These are phyloP conservation scores for Fragum whitleyi DNA, from an alignment of 2,888 invertebrate species.

Conservation along the genomic window DNA sequence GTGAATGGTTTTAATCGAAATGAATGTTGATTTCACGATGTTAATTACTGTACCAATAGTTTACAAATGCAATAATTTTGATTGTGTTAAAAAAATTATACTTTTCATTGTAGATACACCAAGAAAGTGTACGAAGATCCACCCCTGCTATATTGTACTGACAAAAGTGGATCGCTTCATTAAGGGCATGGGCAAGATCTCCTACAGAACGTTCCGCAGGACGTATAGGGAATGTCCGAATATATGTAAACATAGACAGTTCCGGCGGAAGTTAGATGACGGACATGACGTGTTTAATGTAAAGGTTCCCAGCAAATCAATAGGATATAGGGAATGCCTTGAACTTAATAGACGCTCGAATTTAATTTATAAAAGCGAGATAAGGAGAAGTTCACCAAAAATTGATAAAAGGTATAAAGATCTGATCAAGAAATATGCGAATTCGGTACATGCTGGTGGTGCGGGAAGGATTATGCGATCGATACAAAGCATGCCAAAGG, in stretches of 20 bases:
- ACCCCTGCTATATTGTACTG: conserved; percentile 54
- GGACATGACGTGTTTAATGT: conserved; percentile 62
- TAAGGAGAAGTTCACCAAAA: neutral
- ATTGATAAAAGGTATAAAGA: conserved; percentile 8
- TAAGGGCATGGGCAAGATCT: neutral
- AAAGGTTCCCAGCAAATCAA: conserved; percentile 54
- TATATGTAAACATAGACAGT: conserved; percentile 57
- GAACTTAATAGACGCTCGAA: neutral
- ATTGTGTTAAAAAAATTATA: too few species aligned
- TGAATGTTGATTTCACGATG: too few species aligned
- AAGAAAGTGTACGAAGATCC: conserved; percentile 40
- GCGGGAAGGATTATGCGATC: conserved; percentile 26
- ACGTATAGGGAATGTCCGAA: conserved; percentile 48
- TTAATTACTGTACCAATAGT: too few species aligned
- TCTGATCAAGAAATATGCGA: conserved; percentile 25
- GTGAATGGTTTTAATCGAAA: too few species aligned
- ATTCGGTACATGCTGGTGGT: neutral
- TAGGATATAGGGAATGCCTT: conserved; percentile 30
- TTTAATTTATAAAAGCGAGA: neutral
- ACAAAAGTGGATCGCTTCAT: conserved; percentile 36
- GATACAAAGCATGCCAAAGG: conserved; percentile 30
- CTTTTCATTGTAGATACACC: too few species aligned
- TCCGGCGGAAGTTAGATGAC: conserved; percentile 42
- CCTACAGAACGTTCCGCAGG: conserved; percentile 28
- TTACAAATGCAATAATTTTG: too few species aligned